Evolutionary conservation across 2,888 invertebrate species (phyloP).

Genomic region (Hypselothyrea guttata): DNA sequence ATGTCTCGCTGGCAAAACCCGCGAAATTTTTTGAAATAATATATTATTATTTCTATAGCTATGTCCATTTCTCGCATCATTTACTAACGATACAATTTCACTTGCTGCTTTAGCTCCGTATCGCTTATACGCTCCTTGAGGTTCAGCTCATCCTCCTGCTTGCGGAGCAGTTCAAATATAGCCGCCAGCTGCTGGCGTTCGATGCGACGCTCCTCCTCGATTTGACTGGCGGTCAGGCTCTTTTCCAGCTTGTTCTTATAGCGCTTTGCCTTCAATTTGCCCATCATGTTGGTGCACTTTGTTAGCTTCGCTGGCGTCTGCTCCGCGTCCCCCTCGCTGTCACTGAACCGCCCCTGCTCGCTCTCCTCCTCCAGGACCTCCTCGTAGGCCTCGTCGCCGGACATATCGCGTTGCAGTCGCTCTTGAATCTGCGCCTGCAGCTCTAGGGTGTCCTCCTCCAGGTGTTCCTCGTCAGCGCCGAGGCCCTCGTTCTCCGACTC

Average conservation of each 20-base stretch:
- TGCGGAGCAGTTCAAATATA: constrained; percentile 82
- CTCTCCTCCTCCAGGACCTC: constrained; percentile 48
- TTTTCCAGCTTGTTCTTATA: constrained; percentile 65
- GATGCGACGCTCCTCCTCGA: constrained; percentile 75
- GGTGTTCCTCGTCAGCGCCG: constrained; percentile 51
- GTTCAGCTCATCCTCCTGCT: constrained; percentile 82
- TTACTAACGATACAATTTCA: constrained; percentile 79
- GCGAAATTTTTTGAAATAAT: too few relatives aligned
- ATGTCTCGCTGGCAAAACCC: too few relatives aligned
- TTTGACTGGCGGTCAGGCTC: constrained; percentile 67
- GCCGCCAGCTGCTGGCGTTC: constrained; percentile 83
- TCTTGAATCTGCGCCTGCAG: constrained; percentile 23
- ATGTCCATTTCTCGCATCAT: too few relatives aligned
- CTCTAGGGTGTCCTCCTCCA: constrained; percentile 46
- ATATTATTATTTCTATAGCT: too few relatives aligned
- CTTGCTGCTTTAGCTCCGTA: constrained; percentile 79
- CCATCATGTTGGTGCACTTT: constrained; percentile 55
- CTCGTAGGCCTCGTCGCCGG: constrained; percentile 59
- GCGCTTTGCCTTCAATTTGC: constrained; percentile 68
- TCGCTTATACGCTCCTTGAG: constrained; percentile 78
- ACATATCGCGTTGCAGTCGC: constrained; percentile 32
- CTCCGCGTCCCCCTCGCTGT: constrained; percentile 51
- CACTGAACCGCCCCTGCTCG: constrained; percentile 31
- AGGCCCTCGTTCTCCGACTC: constrained; percentile 65
- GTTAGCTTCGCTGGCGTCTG: constrained; percentile 2